Evolutionary conservation across 2,888 invertebrate genomes (phyloP), one percentile per base, ranked within the genome.

Genomic region (Apantesis nais): DNA sequence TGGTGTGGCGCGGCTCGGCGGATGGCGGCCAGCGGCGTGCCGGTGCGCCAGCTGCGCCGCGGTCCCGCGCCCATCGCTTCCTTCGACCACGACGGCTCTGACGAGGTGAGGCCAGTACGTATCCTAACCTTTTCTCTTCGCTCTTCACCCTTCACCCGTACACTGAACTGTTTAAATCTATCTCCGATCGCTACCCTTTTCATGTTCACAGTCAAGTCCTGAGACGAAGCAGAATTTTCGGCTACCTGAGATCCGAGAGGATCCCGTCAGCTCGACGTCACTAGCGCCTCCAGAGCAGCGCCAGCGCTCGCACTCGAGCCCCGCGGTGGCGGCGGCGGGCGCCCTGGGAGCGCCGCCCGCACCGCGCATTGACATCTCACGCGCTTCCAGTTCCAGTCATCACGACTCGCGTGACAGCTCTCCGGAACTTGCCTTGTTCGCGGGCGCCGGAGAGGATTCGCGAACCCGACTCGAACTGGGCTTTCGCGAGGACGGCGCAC

Each of bases 41-140:
- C 87, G 81, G 87, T 80, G 89, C 90, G 92, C 80, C 97, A 97
- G 95, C 96, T 97, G 95, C 97, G 98, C 93, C 97, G 98, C 95
- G 98, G 98, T 90, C 98, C 98, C 89, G 98, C 98, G 88, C 98
- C 98, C 89, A 97, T 98, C 93, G 98, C 98, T 90, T 98, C 98
- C 86, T 98, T 98, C 95, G 98, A 98, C 96, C 94, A 94, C 92
- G 98, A 98, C 96, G 96, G 97, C 91, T 97, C 97, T 87, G 98
- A 98, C 94, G 97, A 97, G 96, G 96, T 97, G 89, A 89, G 90
- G 73, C 86, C 95, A 90, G 96, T 96, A 96, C 92, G 96, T 96
- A 96, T 95, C 94, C 73, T 81, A 12, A 82, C 76, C 78, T 90
- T 89, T 75, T 86, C 78, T 81, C 78, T 89, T 89, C 90, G 76